A percentile compares a stretch with the other conserved stretches of the same genome.
phyloP scores from a whole-genome alignment of 2,888 invertebrate genomes.

The Tetragonula carbonaria region DNA sequence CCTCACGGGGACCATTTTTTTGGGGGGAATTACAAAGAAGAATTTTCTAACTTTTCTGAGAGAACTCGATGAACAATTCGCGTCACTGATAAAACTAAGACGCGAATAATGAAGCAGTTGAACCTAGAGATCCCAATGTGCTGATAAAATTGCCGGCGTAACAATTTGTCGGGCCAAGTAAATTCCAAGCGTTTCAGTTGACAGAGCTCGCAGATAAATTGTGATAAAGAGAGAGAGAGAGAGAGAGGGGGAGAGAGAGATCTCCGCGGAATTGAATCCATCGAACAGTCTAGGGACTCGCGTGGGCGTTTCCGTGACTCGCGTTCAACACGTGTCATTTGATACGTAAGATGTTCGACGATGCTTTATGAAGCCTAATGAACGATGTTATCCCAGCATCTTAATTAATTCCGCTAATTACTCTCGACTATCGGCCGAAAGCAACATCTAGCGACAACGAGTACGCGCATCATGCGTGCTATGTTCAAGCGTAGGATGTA shows the following conservation, averaged over 20 bases:
- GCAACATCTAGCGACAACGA: background rate
- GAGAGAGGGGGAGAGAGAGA: background rate
- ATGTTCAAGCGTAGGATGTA: no score
- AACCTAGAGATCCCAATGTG: background rate
- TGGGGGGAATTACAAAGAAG: no score
- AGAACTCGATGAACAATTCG: no score
- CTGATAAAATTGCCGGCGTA: background rate
- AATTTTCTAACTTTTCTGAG: no score
- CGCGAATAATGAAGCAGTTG: background rate
- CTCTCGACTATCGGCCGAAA: background rate
- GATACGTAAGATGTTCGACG: conserved; percentile 17
- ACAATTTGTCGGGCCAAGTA: background rate
- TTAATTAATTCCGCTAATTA: conserved; percentile 18
- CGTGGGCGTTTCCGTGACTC: conserved; percentile 42
- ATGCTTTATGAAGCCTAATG: conserved; percentile 9
- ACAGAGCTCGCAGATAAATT: conserved; percentile 7
- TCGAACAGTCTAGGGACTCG: conserved; percentile 26
- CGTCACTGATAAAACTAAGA: no score
- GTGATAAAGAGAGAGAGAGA: no score
- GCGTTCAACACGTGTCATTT: conserved; percentile 35
- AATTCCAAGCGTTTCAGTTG: background rate
- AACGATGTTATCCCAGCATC: background rate
- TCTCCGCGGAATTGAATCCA: conserved; percentile 25
- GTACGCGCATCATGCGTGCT: no score
- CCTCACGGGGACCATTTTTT: no score